Evolutionary conservation across 2,888 invertebrate genomes (phyloP), one percentile per base, ranked within the genome.

Genomic region (Gonocerus acuteangulatus): DNA sequence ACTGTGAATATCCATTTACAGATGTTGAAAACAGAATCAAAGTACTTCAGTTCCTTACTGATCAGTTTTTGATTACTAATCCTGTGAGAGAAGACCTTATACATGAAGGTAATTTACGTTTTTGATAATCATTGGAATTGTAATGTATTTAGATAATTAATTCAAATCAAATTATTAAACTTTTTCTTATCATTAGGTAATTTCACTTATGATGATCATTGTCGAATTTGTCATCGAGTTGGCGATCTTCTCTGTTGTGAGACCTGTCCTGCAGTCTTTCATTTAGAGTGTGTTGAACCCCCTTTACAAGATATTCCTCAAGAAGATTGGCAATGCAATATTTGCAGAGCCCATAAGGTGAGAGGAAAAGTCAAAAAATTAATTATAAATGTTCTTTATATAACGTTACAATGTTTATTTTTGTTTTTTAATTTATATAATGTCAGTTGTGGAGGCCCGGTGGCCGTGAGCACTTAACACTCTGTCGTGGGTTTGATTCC

Each of bases 211-310:
- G 93, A 93, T 74, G 93, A 94, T 75, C 92, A 93, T 74, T 94
- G 94, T 71, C 80, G 93, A 66, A 87, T 89, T 22, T 95, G 95
- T 71, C 93, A 94, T 74, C 85, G 92, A 63, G 77, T 93, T 61
- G 99, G 97, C 22, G 95, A 96, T 74, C 78, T 99, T 52, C 76
- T 99, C 11, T 96, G 96, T 73, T 99, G 99, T 76, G 97, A 97
- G 77, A 93, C 93, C 2, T 99, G 99, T 72, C 94, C 97, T 18
- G 97, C 97, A 23, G 95, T 96, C 19, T 99, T 93, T 75, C 99
- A 99, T 75, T 79, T 97, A 72, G 91, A 90, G 71, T 99, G 99
- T 78, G 89, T 95, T 56, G 94, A 95, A 72, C 96, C 96, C 56
- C 93, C 95, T 11, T 77, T 97, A 72, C 84, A 87, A 52, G 88